Base-by-base conservation (phyloP, 2,797 vertebrate genomes). In the Sciurus carolinensis region DNA sequence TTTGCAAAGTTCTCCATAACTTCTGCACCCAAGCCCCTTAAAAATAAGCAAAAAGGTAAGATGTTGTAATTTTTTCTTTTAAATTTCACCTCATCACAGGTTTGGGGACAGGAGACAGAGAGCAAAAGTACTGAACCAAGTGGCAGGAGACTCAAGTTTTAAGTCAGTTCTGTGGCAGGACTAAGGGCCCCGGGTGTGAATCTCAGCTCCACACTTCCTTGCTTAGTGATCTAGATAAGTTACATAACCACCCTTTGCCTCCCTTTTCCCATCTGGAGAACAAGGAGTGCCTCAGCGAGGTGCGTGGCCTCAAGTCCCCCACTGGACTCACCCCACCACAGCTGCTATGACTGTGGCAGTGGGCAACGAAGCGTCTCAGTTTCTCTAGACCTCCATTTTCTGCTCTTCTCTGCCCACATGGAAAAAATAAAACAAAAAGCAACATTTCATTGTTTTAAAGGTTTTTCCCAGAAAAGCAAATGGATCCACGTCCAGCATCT, bases 391-490 rank as follows among this genome's bases (percentile, higher is more conserved):
- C 93, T 66, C 67, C 20, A 30, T 39, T 80, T 88, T 47, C 28
- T 42, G 50, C 72, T 88, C 54, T 33, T 72, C 22, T 20, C 39
- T 54, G 57, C 20, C 44, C 57, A n/a, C 0, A 7, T 36, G 17
- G 12, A 33, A 59, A 82, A 44, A 59, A 20, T 18, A 50, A 47
- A 50, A 22, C 24, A 42, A 50, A 28, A 30, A 36, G 24, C 30
- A 62, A 26, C 3, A 33, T n/a, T 82, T 52, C 7, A 24, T 44
- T 8, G 52, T 66, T 89, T 75, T 54, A 52, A 90, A 92, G 73
- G 50, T 33, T 88, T 86, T 86, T 77, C 75, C 77, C 36, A 39
- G 82, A 22, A 83, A 90, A 36, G 33, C 33, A 83, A 91, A 54
- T 3, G 50, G n/a, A 95, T 83, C 52, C 13, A 87, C 87, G 66